Evolutionary conservation across 2,888 invertebrate species (phyloP), one percentile per base, ranked within the genome.

Genomic region (Drosophila ochracea): DNA sequence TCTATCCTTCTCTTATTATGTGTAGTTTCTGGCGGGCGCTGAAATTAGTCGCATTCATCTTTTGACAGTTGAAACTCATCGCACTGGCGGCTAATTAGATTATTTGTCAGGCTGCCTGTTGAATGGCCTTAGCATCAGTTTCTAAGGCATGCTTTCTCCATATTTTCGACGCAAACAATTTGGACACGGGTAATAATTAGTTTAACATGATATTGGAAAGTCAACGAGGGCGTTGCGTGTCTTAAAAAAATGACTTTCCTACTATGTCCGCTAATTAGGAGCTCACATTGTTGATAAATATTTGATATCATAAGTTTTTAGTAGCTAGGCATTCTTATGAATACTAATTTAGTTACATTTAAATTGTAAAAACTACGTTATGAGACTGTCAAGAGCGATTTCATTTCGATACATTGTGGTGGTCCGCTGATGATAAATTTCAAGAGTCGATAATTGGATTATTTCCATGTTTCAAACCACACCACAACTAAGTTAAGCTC

Each of bases 1-100:
- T 52, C 49, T 41, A n/a, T 73, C 55, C 52, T 55, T 43, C 76
- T 68, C 58, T 47, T 25, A 37, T 53, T 62, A 64, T 62, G 30
- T 65, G 58, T 74, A 60, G 78, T 71, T 70, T 70, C 50, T 73
- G 49, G 54, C 67, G 58, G 53, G 60, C 76, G 68, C 73, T 70
- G 78, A 76, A 80, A 91, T 84, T 75, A 77, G 69, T 61, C 74
- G 79, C 74, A 74, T 79, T 78, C 87, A 67, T 73, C 80, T 80
- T 86, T 83, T 91, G 92, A 91, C 82, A 91, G 84, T 81, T 72
- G 81, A 91, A 91, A 89, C 90, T 92, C 92, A 92, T 91, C 91
- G 85, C 81, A 63, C 85, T 84, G 80, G 80, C 89, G 82, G 85
- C 90, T 92, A 92, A 92, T 92, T 92, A 91, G 91, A 91, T 89